Evolutionary conservation across 2,888 invertebrate genomes (phyloP).

Genomic region (Taphrorychus bicolor): DNA sequence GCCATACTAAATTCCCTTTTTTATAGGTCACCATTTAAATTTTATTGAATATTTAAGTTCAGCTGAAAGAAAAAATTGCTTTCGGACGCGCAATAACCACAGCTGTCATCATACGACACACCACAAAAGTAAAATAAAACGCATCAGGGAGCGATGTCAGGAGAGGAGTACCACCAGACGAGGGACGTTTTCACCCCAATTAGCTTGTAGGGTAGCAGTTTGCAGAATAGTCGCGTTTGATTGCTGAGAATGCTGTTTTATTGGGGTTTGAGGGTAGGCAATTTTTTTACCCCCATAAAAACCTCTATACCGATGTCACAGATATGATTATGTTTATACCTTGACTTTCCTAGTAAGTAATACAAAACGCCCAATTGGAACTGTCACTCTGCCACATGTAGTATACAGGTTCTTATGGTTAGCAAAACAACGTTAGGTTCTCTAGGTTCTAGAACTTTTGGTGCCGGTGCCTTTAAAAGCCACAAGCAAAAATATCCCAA

Average conservation of each 20-base stretch:
- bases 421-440: constrained; percentile 25
- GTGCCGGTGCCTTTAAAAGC: constrained; percentile 54
- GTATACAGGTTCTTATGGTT: constrained; percentile 31
- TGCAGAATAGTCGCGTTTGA: constrained; percentile 49
- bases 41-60: no score
- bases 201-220: constrained; percentile 56
- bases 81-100: no score
- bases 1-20: no score
- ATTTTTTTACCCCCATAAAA: constrained; percentile 25
- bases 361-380: no score
- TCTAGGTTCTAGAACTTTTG: constrained; percentile 45
- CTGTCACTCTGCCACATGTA: constrained; percentile 29
- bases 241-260: constrained; percentile 55
- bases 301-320: constrained; percentile 15
- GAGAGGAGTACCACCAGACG: constrained; percentile 20
- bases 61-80: no score
- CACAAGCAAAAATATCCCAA: not conserved
- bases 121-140: not conserved
- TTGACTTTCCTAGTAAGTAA: no score
- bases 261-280: constrained; percentile 45
- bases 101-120: no score
- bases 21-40: no score
- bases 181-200: constrained; percentile 46
- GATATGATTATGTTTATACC: not conserved
- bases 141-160: constrained; percentile 31